Evolutionary conservation across 2,797 vertebrate species (phyloP), one percentile per base, ranked within the genome.

Genomic region (Zenarchopterus dispar): DNA sequence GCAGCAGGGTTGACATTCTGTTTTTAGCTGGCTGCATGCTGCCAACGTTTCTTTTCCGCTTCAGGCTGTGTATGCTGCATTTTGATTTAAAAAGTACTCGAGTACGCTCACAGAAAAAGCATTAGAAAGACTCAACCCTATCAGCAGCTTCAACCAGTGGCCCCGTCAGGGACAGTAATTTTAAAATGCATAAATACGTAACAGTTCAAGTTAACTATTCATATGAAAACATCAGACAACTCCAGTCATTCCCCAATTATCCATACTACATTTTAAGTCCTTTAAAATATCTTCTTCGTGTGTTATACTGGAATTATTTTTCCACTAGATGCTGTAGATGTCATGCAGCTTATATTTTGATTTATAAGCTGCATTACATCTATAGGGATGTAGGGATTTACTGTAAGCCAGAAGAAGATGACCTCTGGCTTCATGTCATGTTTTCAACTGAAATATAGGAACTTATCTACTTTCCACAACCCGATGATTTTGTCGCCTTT

Each of bases 1-100:
- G 64, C 44, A 56, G 67, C 47, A 8, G 31, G 62, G 49, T 78
- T n/a, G 28, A 62, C 46, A 49, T 77, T 82, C 77, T 77, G 73
- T 82, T 67, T 55, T 24, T 56, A 64, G 62, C 42, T 44, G 36
- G 46, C 50, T 28, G 44, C 9, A 2, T 43, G 36, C 65, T 72
- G 73, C 77, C 77, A 77, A 73, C 58, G n/a, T 52, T 58, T 64
- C 53, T 57, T 24, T 5, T 10, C 48, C 0, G 70, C 77, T 79
- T 13, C 58, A 19, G 75, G 75, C 75, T 47, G 46, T 26, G 10
- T 48, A 11, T 3, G 16, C 23, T 45, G 33, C 26, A 36, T 70
- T 73, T 50, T 61, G 1, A 63, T 70, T 54, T 63, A 80, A 60
- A 80, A 71, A 43, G 0, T 0, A 11, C 19, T 68, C 23, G 26